Percentiles rank a stretch among this genome's conserved stretches.
Evolutionary conservation across 2,888 invertebrate genomes (phyloP).

Genomic region (Lycaena phlaeas): DNA sequence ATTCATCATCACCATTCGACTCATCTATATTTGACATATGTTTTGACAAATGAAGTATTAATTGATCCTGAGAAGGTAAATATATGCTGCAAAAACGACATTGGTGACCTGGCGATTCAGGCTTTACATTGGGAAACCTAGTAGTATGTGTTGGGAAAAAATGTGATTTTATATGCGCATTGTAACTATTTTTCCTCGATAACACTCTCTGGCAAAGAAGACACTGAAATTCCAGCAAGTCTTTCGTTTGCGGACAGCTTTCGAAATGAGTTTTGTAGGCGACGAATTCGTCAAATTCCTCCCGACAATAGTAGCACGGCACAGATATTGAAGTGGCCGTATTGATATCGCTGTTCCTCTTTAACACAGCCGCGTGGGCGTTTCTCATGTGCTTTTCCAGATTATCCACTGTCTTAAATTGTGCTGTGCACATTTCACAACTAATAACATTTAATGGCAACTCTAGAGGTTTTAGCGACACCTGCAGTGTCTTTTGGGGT

Average conservation of each 20-base stretch:
- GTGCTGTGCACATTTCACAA: slow-evolving; percentile 47
- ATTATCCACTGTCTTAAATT: slow-evolving; percentile 48
- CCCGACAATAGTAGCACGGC: slow-evolving; percentile 48
- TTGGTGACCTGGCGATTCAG: slow-evolving; percentile 23
- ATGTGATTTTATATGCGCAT: slow-evolving; percentile 45
- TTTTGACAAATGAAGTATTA: slow-evolving; percentile 53
- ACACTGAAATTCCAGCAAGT: slow-evolving; percentile 32
- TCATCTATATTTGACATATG: slow-evolving; percentile 54
- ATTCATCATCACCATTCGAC: slow-evolving; percentile 33
- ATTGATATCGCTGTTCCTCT: slow-evolving; percentile 11
- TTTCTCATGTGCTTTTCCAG: slow-evolving; percentile 53
- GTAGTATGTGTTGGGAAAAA: slow-evolving; percentile 28
- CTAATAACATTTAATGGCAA: slow-evolving; percentile 13
- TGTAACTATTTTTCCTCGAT: slow-evolving; percentile 35
- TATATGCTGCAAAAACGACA: slow-evolving; percentile 54
- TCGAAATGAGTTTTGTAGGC: slow-evolving; percentile 42
- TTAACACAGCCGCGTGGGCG: slow-evolving; percentile 46
- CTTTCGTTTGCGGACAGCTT: slow-evolving; percentile 35
- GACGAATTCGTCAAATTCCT: slow-evolving; percentile 43
- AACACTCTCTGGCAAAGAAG: slow-evolving; percentile 41
- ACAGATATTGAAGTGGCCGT: slow-evolving; percentile 25
- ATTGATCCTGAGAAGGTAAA: slow-evolving; percentile 41
- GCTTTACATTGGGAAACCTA: slow-evolving; percentile 8
- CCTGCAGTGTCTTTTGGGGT: slow-evolving; percentile 43
- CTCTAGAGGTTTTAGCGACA: slow-evolving; percentile 52